These are phyloP conservation scores for Saturnia pavonia DNA, from an alignment of 2,888 invertebrate species.

Conservation along the genomic window DNA sequence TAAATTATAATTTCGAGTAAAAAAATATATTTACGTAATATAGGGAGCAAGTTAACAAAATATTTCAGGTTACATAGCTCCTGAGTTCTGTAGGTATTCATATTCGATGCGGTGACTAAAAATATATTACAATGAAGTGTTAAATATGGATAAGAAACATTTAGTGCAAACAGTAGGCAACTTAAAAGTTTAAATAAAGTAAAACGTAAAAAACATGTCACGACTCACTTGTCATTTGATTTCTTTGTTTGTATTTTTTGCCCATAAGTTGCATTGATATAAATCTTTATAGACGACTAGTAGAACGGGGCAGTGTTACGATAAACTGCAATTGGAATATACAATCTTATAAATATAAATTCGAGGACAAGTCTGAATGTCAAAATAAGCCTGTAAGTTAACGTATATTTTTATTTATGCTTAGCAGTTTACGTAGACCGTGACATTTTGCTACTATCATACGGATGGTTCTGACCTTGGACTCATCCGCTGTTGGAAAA, in stretches of 20 bases:
- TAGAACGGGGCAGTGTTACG: slow-evolving; percentile 1
- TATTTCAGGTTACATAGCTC: background rate
- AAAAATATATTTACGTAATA: background rate
- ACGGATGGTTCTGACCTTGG: background rate
- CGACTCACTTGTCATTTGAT: slow-evolving; percentile 11
- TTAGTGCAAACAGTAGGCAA: background rate
- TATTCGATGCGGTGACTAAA: background rate
- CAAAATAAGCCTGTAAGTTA: background rate
- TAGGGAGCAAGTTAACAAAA: background rate
- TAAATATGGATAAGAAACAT: background rate
- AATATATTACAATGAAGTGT: background rate
- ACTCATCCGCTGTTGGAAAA: background rate
- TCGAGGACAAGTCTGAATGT: slow-evolving; percentile 1
- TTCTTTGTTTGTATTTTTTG: slow-evolving; percentile 15
- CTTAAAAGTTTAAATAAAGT: background rate
- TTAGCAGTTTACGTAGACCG: background rate
- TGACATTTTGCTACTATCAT: background rate
- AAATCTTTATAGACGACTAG: background rate
- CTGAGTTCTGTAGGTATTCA: too few relatives aligned
- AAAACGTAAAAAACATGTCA: slow-evolving; percentile 12
- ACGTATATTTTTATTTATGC: background rate
- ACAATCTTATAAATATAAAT: background rate
- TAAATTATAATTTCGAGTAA: background rate
- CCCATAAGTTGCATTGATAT: slow-evolving; percentile 3
- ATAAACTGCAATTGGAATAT: background rate